Evolutionary conservation across 1,140 invertebrate genomes (phyloP), one percentile per base, ranked within the genome.

Genomic region (Tetraneura akinire): DNA sequence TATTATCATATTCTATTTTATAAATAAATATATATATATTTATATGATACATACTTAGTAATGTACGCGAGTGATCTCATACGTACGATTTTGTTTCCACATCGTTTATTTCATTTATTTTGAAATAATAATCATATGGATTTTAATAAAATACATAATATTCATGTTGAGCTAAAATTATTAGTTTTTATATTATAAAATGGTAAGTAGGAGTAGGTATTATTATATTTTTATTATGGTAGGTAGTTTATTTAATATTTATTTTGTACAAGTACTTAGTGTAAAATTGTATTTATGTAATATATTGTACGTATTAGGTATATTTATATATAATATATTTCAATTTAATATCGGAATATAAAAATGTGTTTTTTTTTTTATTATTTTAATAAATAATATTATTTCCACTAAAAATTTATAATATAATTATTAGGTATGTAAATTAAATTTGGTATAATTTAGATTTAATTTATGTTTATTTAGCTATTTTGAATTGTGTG

Each of bases 81-180:
- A 21, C 47, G 66, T 14, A 68, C 66, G 66, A 68, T 68, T 68
- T 68, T 16, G 37, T 68, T 68, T 68, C 42, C 21, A 1, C 66
- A 42, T 68, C 66, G 66, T 68, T 68, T 26, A n/a, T 45, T 68
- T 68, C 21, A 9, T 68, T 68, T 42, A 21, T 68, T 68, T 68
- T 37, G 21, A 68, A 68, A 68, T 47, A 26, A 68, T 26, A 68
- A 23, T n/a, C n/a, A 37, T 68, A 68, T 9, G 1, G 11, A 37
- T 68, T 68, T 47, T 47, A 68, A 68, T 68, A 42, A 47, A 47
- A 47, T n/a, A 68, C 23, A 68, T 32, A 62, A 18, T 16, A 29
- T 14, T 16, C 16, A 29, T 18, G 57, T 62, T 60, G 11, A 60
- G 6, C 23, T 60, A n/a, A n/a, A 16, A 13, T 60, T 37, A 37